Evolutionary conservation across 2,888 invertebrate genomes (phyloP).

Genomic region (Euspilapteryx auroguttella): DNA sequence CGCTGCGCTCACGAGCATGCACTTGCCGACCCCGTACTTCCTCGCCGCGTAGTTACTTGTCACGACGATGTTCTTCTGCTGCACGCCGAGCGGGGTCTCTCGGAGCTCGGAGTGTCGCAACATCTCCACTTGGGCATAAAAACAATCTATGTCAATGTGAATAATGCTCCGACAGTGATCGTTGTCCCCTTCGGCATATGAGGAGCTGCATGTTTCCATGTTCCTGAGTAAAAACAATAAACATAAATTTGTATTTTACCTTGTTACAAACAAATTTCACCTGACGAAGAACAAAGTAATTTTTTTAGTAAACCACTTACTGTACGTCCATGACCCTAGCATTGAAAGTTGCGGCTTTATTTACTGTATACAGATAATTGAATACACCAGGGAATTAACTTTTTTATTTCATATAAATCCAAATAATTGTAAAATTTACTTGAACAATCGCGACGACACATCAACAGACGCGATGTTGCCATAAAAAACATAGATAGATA

Average conservation of each 20-base stretch:
- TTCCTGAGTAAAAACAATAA: constrained; percentile 28
- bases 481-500: constrained; percentile 16
- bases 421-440: constrained; percentile 52
- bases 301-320: constrained; percentile 26
- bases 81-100: constrained; percentile 73
- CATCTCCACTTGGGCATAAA: constrained; percentile 87
- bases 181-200: constrained; percentile 28
- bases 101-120: constrained; percentile 68
- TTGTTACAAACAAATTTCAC: constrained; percentile 42
- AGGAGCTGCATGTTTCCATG: constrained; percentile 50
- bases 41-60: constrained; percentile 85
- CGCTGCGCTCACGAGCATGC: constrained; percentile 78
- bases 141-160: constrained; percentile 82
- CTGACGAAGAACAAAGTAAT: constrained; percentile 30
- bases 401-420: constrained; percentile 9
- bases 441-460: constrained; percentile 52
- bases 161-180: constrained; percentile 72
- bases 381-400: constrained; percentile 24
- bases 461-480: constrained; percentile 48
- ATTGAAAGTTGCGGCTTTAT: constrained; percentile 30
- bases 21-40: constrained; percentile 73
- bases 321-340: constrained; percentile 42
- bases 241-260: constrained; percentile 30
- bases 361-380: constrained; percentile 25
- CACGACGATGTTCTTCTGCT: constrained; percentile 83